Conservation (phyloP, 1,140 invertebrate genomes). For the Stegodyphus mimosarum region DNA sequence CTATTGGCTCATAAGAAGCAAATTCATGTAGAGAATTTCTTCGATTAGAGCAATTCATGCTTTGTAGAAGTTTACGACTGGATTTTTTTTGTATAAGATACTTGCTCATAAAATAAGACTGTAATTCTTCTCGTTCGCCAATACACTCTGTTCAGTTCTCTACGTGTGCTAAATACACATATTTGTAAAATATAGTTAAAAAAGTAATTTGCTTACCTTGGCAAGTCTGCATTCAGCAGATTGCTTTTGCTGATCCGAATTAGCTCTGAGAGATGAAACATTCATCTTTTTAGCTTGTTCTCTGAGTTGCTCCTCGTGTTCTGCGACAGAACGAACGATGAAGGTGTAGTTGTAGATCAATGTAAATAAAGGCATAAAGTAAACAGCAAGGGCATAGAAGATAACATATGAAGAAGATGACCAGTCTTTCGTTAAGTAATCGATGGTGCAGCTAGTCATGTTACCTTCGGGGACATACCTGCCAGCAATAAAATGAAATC, state of each 20-base stretch:
- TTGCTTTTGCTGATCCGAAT: slow-evolving; percentile 74
- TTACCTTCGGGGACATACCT: slow-evolving; percentile 90
- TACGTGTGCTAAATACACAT: not conserved
- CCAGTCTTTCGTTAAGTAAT: slow-evolving; percentile 78
- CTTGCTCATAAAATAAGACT: not conserved
- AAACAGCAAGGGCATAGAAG: slow-evolving; percentile 77
- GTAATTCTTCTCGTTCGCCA: not conserved
- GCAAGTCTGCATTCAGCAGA: slow-evolving; percentile 82
- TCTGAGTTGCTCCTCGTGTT: slow-evolving; percentile 84
- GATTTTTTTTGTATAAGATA: not conserved
- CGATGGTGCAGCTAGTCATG: slow-evolving; percentile 86
- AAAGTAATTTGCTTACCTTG: slow-evolving; percentile 70
- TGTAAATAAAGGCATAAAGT: slow-evolving; percentile 77
- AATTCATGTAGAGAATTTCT: too few species aligned
- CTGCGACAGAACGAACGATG: slow-evolving; percentile 82
- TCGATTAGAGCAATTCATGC: not conserved
- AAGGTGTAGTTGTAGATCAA: slow-evolving; percentile 84
- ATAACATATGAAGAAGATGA: slow-evolving; percentile 77
- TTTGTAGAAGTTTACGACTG: not conserved
- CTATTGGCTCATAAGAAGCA: too few species aligned
- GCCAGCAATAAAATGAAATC: not conserved
- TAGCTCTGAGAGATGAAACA: slow-evolving; percentile 79
- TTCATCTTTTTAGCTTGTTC: slow-evolving; percentile 90
- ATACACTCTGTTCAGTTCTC: not conserved
- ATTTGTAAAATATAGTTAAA: not conserved